Evolutionary conservation across 2,888 invertebrate species (phyloP), one percentile per base, ranked within the genome.

Genomic region (Matsumyia berberina): DNA sequence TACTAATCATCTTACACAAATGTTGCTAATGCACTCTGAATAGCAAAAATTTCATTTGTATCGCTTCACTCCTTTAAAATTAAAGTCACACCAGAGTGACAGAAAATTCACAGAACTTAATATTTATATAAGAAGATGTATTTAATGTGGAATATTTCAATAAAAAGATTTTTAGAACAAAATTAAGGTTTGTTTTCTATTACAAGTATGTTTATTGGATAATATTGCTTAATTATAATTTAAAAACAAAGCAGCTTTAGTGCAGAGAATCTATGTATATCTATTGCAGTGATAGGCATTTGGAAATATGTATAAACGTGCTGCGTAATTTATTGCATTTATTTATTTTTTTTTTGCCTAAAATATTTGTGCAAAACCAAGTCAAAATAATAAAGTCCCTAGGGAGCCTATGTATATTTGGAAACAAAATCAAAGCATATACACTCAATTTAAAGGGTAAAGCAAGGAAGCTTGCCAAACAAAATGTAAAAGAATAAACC

Each of bases 381-480:
- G 64, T 17, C 53, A 44, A 64, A 73, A 73, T 19, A 37, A 31
- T 39, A 58, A 62, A 72, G 46, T 37, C 78, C 66, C 39, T 35
- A 72, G 15, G 51, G 78, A 77, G 72, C 58, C 39, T 76, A 57
- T 49, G 1, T 24, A 3, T 24, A 3, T 24, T 62, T 37, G 5
- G 17, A 53, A 53, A 66, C 44, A 62, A 66, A 39, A 31, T 74
- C 8, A 67, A 85, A 76, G 85, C 85, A 57, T 19, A 58, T 70
- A 70, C 74, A 80, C 57, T 62, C 62, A 73, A 78, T 44, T 55
- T 17, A 60, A 49, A 60, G 42, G 72, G 67, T 33, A 42, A 78
- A 78, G 82, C 82, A 67, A 60, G 78, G 39, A 64, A 62, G 53
- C 37, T 83, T 24, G 72, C 73, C 62, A 85, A 70, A n/a, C 79